These are phyloP conservation scores for Malacoctenus gilli DNA, from an alignment of 2,797 vertebrate species.

Conservation along the genomic window DNA sequence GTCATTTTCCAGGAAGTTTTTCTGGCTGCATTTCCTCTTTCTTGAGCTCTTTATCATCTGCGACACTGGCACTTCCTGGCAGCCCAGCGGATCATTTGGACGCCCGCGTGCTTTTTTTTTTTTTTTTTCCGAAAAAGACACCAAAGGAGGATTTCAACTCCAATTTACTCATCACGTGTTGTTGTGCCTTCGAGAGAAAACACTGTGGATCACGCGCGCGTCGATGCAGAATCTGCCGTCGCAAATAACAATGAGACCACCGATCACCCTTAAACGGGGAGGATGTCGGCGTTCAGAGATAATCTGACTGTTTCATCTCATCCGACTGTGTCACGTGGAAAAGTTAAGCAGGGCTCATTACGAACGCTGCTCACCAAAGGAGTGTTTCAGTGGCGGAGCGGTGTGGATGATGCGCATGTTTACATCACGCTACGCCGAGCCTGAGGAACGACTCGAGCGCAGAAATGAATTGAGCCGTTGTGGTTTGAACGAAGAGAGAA, in stretches of 20 bases:
- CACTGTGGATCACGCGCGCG: not conserved
- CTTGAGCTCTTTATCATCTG: not conserved
- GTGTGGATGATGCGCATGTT: conserved; percentile 62
- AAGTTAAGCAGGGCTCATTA: conserved; percentile 39
- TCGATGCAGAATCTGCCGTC: not conserved
- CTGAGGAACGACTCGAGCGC: conserved; percentile 64
- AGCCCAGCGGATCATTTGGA: conserved; percentile 1
- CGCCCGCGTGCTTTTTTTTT: not conserved
- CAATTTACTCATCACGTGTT: not conserved
- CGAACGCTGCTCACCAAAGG: conserved; percentile 48
- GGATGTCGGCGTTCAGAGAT: conserved; percentile 18
- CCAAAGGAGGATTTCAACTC: not conserved
- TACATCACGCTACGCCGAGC: conserved; percentile 52
- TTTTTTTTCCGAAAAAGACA: conserved; percentile 10
- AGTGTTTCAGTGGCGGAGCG: conserved; percentile 39
- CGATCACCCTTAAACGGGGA: conserved; percentile 5
- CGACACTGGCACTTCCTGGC: not conserved
- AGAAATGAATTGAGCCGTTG: conserved; percentile 56
- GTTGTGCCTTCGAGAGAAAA: not conserved
- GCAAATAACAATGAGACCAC: not conserved
- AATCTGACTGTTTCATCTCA: conserved; percentile 31
- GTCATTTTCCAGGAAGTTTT: not conserved
- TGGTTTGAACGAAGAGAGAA: conserved; percentile 39
- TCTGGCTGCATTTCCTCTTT: not conserved
- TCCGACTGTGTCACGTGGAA: conserved; percentile 26